Base-by-base conservation (phyloP, 2,797 vertebrate species). In the Meda fulgida region DNA sequence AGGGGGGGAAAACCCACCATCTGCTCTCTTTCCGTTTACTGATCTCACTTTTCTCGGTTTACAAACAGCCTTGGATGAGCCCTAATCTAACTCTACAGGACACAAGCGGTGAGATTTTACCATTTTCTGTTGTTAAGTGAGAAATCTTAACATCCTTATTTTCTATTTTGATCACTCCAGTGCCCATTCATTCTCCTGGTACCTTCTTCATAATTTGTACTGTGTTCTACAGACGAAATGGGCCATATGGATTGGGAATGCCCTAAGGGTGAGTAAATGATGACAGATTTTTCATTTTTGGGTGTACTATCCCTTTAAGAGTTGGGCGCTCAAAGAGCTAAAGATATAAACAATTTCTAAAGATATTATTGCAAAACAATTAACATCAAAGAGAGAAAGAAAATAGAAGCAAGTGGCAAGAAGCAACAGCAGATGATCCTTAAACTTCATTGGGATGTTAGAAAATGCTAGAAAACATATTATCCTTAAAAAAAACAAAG, bases 1-100 rank as follows among this genome's bases (percentile, higher is more conserved):
- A 76, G 82, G 75, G 58, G 82, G 75, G 58, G 69, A n/a, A 72
- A 84, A 84, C 77, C 85, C 79, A 87, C 85, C 92, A 91, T 89
- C 88, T 92, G 89, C 63, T 89, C 86, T 82, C 84, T 91, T 88
- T 91, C 80, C 82, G 23, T 76, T 87, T 87, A 88, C 86, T 85
- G 85, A 89, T 85, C 86, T 83, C 63, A 86, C 43, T 80, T 80
- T 63, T 63, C 76, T 71, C 9, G 6, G 89, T 89, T 88, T 81
- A 77, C 84, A 65, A 83, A 75, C 77, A 87, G 84, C 69, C 46
- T 40, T 71, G 65, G 69, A 87, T 66, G 76, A 87, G 72, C 67
- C 38, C 4, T 71, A 85, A 55, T 80, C 16, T 29, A 76, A 71
- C 29, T 26, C 26, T 43, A 71, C 69, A 84, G 40, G 23, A 73